Conservation (phyloP, 2,113 vertebrate species). For the Meleagris gallopavo region DNA sequence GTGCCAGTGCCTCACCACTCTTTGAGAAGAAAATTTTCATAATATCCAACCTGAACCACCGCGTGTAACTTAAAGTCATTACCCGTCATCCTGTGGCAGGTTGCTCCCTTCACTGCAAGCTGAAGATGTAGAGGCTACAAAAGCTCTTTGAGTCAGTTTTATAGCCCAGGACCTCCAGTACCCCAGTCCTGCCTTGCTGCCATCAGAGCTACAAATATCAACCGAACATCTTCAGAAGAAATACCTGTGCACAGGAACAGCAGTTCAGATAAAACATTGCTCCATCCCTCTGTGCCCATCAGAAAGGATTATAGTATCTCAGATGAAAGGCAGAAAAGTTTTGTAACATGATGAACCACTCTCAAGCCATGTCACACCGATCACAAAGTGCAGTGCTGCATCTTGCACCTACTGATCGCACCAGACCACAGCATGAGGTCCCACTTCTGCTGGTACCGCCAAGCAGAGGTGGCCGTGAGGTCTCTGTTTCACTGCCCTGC, state of each 20-base stretch:
- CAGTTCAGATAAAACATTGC: not conserved
- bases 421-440: not conserved
- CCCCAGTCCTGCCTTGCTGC: not conserved
- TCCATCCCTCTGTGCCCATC: not conserved
- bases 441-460: not conserved
- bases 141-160: not conserved
- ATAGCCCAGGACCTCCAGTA: not conserved
- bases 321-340: not conserved
- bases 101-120: not conserved
- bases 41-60: too few species aligned
- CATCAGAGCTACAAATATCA: not conserved
- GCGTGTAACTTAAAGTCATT: too few species aligned
- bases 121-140: not conserved
- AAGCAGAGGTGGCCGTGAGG: rapidly evolving
- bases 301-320: rapidly evolving
- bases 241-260: not conserved
- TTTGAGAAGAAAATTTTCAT: too few species aligned
- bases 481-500: rapidly evolving
- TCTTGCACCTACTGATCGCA: rapidly evolving
- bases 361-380: rapidly evolving
- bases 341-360: not conserved
- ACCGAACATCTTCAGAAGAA: not conserved
- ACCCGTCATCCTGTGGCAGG: not conserved
- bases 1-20: too few species aligned
- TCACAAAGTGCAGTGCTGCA: rapidly evolving